These are phyloP conservation scores for Acrocyrtus sp. DNA, from an alignment of 2,888 invertebrate species.

Conservation along the genomic window DNA sequence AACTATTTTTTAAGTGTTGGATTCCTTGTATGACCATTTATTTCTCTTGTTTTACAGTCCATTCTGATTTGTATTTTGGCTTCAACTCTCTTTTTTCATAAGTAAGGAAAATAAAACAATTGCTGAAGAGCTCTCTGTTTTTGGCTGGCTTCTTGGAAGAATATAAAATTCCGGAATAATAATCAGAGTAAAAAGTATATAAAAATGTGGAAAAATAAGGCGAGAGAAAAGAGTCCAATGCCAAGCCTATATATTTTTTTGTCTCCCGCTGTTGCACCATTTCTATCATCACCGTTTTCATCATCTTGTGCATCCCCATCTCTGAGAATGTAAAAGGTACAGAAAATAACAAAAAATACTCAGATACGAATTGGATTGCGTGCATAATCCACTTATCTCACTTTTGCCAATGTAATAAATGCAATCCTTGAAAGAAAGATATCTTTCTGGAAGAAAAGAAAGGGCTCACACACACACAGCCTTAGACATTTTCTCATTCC, in stretches of 20 bases:
- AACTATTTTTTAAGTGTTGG: too few species aligned
- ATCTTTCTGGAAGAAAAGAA: too few species aligned
- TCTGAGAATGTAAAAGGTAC: not conserved
- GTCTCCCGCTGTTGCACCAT: not conserved
- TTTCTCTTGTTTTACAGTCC: too few species aligned
- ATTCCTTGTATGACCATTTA: too few species aligned
- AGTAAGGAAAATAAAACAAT: too few species aligned
- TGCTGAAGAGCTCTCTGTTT: too few species aligned
- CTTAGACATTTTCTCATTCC: not conserved
- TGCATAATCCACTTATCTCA: conserved; percentile 22
- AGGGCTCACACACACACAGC: too few species aligned
- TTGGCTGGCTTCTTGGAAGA: conserved; percentile 1
- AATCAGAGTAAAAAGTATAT: conserved; percentile 1
- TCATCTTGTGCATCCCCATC: not conserved
- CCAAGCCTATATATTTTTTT: not conserved
- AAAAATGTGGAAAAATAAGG: not conserved
- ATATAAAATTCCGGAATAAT: conserved; percentile 19
- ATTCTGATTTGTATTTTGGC: too few species aligned
- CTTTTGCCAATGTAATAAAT: conserved; percentile 23
- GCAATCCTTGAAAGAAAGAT: conserved; percentile 21
- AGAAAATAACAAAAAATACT: not conserved
- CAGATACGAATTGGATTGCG: conserved; percentile 23
- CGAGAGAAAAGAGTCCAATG: too few species aligned
- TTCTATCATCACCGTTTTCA: not conserved
- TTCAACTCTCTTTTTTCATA: too few species aligned